Base-by-base conservation (phyloP, 1,140 invertebrate genomes). In the Dinoponera quadriceps region DNA sequence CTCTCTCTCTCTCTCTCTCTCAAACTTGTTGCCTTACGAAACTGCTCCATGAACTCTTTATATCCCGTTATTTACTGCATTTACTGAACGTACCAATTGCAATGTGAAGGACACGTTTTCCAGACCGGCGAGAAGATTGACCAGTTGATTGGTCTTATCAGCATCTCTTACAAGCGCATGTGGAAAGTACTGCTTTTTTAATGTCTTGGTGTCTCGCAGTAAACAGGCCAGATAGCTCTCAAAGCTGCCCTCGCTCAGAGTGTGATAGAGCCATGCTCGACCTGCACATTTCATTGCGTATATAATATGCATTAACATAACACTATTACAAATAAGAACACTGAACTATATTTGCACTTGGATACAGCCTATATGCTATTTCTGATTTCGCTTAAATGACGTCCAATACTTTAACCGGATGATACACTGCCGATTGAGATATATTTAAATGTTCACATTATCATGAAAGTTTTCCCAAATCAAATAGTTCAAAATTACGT, bases 151-250 rank as follows among this genome's bases (percentile, higher is more conserved):
- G 18, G 93, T 94, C 73, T 93, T 93, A 85, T 94, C 92, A 16
- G 91, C 91, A 88, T 95, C 94, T 38, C 94, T 90, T 20, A 95
- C 91, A 33, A 95, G 91, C 25, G 94, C 94, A 74, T 94, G 92
- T 13, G 93, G 90, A 87, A 92, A 92, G 72, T 95, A 95, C 71
- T 94, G 92, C 85, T 94, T 94, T 33, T 93, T 92, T 49, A 95
- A 89, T 18, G 90, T 92, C 51, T 91, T 91, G 1, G 86, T 84
- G 72, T 94, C 94, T 25, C 93, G 87, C 71, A 93, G 59, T 69
- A 95, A 91, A 86, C 94, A 94, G n/a, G 92, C 93, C 69, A 95
- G 85, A 77, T 95, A 94, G 77, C 94, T 94, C 83, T 94, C 94
- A 63, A 95, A 94, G 62, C 93, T 94, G 54, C 94, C 94, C 86